phyloP scores from a whole-genome alignment of 2,113 vertebrate genomes.

The Halcyon malimbica region DNA sequence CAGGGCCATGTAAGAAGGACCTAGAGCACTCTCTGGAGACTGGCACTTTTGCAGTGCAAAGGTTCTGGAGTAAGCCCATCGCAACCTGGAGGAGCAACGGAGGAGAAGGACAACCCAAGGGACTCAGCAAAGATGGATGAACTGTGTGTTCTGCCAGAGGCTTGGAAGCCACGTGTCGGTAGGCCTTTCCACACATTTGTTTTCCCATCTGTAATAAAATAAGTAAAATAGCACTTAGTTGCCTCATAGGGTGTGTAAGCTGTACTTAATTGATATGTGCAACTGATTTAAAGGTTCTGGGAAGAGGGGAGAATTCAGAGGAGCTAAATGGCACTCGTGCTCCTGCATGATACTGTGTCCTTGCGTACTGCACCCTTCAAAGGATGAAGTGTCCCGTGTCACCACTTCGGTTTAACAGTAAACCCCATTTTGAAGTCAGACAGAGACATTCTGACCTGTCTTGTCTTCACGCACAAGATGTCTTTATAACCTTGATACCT shows the following conservation, averaged over 20 bases:
- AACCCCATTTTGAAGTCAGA: not conserved
- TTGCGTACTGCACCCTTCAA: not conserved
- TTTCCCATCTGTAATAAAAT: conserved; percentile 55
- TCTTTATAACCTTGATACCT: not conserved
- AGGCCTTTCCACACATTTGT: conserved; percentile 35
- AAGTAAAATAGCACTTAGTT: conserved; percentile 45
- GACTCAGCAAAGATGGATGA: accelerated
- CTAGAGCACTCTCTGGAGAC: not conserved
- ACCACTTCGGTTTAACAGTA: not conserved
- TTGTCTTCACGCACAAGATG: not conserved
- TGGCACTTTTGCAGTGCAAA: not conserved
- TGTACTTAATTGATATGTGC: conserved; percentile 40
- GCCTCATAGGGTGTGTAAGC: conserved; percentile 55
- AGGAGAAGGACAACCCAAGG: not conserved
- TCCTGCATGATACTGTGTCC: not conserved
- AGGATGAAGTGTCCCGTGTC: not conserved
- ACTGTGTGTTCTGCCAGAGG: not conserved
- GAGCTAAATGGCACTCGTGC: not conserved
- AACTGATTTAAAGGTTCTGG: not conserved
- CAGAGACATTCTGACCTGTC: not conserved
- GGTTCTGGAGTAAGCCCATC: not conserved
- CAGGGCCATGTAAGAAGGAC: accelerated
- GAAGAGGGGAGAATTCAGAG: not conserved
- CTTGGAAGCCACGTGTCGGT: conserved; percentile 9
- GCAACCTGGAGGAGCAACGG: not conserved